These are phyloP conservation scores for Drosophila pseudoobscura DNA, from an alignment of 1,140 invertebrate species.

Conservation along the genomic window DNA sequence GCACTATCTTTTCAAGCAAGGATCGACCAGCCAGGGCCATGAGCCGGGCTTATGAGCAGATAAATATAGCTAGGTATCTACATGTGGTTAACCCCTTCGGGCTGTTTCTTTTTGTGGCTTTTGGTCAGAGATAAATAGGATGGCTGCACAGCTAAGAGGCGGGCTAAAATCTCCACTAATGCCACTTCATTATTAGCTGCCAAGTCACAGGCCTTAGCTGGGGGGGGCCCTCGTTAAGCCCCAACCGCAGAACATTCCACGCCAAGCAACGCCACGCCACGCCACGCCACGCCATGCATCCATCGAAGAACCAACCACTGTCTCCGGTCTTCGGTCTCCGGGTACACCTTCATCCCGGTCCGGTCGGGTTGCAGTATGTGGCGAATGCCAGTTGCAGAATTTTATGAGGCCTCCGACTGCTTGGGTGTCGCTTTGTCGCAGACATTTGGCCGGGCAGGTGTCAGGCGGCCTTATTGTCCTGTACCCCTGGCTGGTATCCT, in stretches of 20 bases:
- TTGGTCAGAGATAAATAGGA: not conserved
- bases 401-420: constrained; percentile 52
- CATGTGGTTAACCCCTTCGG: constrained; percentile 25
- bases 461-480: constrained; percentile 51
- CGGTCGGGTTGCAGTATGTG: constrained; percentile 16
- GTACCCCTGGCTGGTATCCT: not conserved
- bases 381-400: constrained; percentile 19
- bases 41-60: no score
- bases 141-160: no score
- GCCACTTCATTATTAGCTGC: constrained; percentile 41
- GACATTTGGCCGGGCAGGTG: constrained; percentile 54
- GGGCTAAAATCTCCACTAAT: constrained; percentile 11
- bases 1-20: no score
- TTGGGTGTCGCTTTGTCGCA: constrained; percentile 17
- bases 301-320: no score
- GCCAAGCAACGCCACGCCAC: constrained; percentile 26
- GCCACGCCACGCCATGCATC: constrained; percentile 4
- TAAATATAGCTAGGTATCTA: constrained; percentile 3
- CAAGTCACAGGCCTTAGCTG: not conserved
- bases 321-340: not conserved
- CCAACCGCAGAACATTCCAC: constrained; percentile 27
- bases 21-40: no score
- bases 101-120: not conserved
- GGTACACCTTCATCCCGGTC: not conserved
- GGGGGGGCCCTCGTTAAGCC: not conserved